These are phyloP conservation scores for Drosophila bunnanda DNA, from an alignment of 2,888 invertebrate genomes.

Conservation along the genomic window DNA sequence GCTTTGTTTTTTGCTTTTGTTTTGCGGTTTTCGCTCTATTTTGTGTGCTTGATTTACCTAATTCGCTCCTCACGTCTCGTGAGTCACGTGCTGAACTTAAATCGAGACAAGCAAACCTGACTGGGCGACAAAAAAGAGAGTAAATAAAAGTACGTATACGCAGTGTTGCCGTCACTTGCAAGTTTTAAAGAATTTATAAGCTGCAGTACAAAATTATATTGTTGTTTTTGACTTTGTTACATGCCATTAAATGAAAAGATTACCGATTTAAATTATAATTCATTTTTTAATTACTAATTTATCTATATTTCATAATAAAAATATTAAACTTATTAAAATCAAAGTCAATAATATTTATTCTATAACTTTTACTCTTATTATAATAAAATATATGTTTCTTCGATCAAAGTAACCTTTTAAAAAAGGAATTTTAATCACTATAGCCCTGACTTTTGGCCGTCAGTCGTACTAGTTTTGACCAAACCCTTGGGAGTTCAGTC, in stretches of 20 bases:
- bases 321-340: no score
- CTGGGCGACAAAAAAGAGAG: conserved; percentile 1
- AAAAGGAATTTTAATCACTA: not conserved
- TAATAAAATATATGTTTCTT: no score
- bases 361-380: no score
- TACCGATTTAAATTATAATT: not conserved
- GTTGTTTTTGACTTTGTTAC: not conserved
- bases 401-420: conserved; percentile 26
- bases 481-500: conserved; percentile 33
- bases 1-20: conserved; percentile 9
- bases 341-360: no score
- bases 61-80: conserved; percentile 25
- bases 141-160: conserved; percentile 22
- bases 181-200: not conserved
- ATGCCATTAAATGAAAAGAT: not conserved
- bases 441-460: conserved; percentile 15
- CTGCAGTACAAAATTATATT: not conserved
- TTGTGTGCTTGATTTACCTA: conserved; percentile 23
- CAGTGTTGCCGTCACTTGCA: conserved; percentile 11
- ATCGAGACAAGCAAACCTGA: conserved; percentile 1
- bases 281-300: no score
- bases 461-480: not conserved
- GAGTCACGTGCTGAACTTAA: conserved; percentile 28
- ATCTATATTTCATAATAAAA: no score
- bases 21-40: conserved; percentile 20